Evolutionary conservation across 2,888 invertebrate genomes (phyloP), one percentile per base, ranked within the genome.

Genomic region (Rotaria socialis): DNA sequence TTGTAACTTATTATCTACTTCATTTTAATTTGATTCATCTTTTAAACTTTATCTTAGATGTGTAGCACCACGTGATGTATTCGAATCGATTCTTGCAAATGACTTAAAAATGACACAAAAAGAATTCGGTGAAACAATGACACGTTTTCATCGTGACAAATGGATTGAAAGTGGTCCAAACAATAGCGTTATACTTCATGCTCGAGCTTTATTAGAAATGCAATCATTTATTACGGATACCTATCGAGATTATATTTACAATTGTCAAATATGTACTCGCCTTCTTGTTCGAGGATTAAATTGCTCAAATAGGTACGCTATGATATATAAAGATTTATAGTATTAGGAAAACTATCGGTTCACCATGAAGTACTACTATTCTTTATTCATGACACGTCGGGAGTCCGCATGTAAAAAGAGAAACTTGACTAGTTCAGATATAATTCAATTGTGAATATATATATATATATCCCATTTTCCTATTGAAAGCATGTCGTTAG

Each of bases 91-190:
- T 80, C 47, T 80, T 24, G 22, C 47, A 5, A 80, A 80, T 47
- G 80, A 47, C 47, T 80, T 80, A 80, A 80, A 80, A 80, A 10
- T 80, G n/a, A 80, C 80, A 80, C 43, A 80, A 47, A 80, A 80
- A 11, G 80, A 80, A 47, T 80, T 80, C 35, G 14, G 47, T 47
- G 80, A 80, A 47, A 47, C n/a, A n/a, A 80, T 80, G 43, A 24
- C 80, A 80, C 80, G 80, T 11, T 47, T 80, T 80, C 80, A 47
- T 14, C 43, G n/a, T 47, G 80, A 80, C n/a, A 80, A 80, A 80
- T 80, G 80, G 80, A 80, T 80, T 47, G 80, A 80, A 80, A 47
- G 80, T 47, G 80, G 80, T 47, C n/a, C 80, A 8, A n/a, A 80
- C 35, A 80, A 80, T 80, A 47, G n/a, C 3, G n/a, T 80, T 80